Percentiles rank a stretch among this genome's conserved stretches.
Evolutionary conservation across 2,113 vertebrate species (phyloP).

Genomic region (Sinocyclocheilus anshuiensis): DNA sequence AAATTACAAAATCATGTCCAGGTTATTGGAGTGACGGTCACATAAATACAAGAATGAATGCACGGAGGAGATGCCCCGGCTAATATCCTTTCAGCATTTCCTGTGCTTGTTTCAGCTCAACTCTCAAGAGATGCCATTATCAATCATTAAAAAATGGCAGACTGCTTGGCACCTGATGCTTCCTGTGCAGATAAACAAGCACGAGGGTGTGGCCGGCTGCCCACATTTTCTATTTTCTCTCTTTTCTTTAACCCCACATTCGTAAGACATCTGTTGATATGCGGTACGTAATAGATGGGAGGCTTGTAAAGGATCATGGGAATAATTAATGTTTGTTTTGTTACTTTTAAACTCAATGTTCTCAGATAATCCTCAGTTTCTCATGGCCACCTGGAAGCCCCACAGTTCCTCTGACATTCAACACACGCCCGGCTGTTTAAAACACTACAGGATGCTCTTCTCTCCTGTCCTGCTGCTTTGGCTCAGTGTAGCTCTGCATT

Average conservation of each 20-base stretch:
- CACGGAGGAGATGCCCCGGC: not conserved
- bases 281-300: not conserved
- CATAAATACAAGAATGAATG: slow-evolving; percentile 28
- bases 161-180: slow-evolving; percentile 61
- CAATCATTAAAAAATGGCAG: slow-evolving; percentile 77
- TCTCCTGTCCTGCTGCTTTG: slow-evolving; percentile 8
- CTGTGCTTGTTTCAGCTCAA: slow-evolving; percentile 5
- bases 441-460: slow-evolving; percentile 22
- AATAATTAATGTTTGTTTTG: slow-evolving; percentile 21
- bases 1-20: slow-evolving; percentile 11
- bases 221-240: not conserved
- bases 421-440: not conserved
- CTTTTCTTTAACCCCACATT: not conserved
- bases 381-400: slow-evolving; percentile 20
- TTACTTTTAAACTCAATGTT: slow-evolving; percentile 22
- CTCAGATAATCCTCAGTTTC: slow-evolving; percentile 3
- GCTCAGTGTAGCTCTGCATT: not conserved
- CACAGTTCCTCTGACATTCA: slow-evolving; percentile 14
- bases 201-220: not conserved
- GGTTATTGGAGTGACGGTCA: not conserved
- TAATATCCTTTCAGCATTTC: slow-evolving; percentile 21
- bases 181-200: slow-evolving; percentile 42
- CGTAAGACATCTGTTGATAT: slow-evolving; percentile 13
- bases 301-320: not conserved
- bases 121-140: slow-evolving; percentile 71